Conservation (phyloP, 2,888 invertebrate species). For the Charanyca ferruginea region DNA sequence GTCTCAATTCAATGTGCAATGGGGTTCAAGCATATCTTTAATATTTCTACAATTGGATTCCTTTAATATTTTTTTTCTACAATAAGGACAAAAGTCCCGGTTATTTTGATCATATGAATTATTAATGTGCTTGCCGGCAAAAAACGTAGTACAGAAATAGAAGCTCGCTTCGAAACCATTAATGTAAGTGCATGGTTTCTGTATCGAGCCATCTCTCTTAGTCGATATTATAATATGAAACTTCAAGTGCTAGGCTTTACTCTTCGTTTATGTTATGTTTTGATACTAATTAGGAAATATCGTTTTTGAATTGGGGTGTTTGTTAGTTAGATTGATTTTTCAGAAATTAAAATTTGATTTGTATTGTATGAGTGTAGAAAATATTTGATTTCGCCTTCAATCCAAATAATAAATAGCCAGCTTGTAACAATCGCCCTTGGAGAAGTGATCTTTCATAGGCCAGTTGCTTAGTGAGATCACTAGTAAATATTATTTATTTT, state of each 20-base stretch:
- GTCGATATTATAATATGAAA: constrained; percentile 60
- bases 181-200: constrained; percentile 80
- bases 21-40: constrained; percentile 67
- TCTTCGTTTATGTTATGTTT: constrained; percentile 26
- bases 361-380: neutral
- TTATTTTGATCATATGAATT: constrained; percentile 79
- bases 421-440: too few relatives aligned
- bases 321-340: neutral
- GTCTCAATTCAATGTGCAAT: constrained; percentile 59
- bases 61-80: too few relatives aligned
- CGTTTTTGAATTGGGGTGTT: neutral
- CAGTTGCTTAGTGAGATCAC: too few relatives aligned
- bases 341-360: constrained; percentile 6
- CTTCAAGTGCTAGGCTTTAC: constrained; percentile 42
- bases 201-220: constrained; percentile 66
- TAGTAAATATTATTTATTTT: too few relatives aligned
- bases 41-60: too few relatives aligned
- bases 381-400: too few relatives aligned
- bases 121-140: constrained; percentile 75
- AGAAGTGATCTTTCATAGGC: too few relatives aligned
- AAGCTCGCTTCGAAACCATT: constrained; percentile 77
- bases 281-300: constrained; percentile 21
- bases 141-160: constrained; percentile 76
- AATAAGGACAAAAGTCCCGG: constrained; percentile 59
- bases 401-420: too few relatives aligned